Conservation (phyloP, 2,797 vertebrate species). For the Crotalus adamanteus region DNA sequence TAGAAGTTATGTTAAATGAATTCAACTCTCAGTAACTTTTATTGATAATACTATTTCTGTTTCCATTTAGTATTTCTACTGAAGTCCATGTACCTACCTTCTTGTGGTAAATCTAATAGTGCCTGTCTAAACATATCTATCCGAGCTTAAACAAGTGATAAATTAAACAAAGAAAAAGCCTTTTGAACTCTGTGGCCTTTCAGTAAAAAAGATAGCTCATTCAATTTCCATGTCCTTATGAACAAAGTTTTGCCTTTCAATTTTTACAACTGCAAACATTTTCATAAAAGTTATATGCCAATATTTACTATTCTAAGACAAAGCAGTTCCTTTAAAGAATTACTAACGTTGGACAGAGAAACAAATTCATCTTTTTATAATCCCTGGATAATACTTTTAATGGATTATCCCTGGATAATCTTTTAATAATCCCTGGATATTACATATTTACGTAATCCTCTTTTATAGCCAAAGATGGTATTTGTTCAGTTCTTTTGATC, state of each 20-base stretch:
- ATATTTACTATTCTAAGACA: neutral
- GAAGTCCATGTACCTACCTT: fast-evolving
- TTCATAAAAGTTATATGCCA: neutral
- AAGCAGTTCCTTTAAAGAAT: neutral
- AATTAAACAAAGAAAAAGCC: constrained; percentile 33
- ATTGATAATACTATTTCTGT: constrained; percentile 23
- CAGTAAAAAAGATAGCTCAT: neutral
- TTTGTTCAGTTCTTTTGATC: neutral
- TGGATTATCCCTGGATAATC: neutral
- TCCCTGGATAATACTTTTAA: neutral
- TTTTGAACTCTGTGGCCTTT: constrained; percentile 18
- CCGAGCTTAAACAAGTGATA: constrained; percentile 29
- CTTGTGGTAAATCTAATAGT: constrained; percentile 8
- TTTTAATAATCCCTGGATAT: neutral
- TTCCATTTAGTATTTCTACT: constrained; percentile 21
- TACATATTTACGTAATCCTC: neutral
- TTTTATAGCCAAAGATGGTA: neutral
- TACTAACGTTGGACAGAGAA: neutral
- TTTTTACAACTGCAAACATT: neutral
- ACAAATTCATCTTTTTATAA: neutral
- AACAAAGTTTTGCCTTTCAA: neutral
- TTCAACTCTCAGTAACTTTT: neutral
- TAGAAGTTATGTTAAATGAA: neutral
- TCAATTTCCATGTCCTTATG: neutral
- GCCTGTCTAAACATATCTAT: neutral